phyloP scores from a whole-genome alignment of 2,113 vertebrate species.

The Ornithorhynchus anatinus region DNA sequence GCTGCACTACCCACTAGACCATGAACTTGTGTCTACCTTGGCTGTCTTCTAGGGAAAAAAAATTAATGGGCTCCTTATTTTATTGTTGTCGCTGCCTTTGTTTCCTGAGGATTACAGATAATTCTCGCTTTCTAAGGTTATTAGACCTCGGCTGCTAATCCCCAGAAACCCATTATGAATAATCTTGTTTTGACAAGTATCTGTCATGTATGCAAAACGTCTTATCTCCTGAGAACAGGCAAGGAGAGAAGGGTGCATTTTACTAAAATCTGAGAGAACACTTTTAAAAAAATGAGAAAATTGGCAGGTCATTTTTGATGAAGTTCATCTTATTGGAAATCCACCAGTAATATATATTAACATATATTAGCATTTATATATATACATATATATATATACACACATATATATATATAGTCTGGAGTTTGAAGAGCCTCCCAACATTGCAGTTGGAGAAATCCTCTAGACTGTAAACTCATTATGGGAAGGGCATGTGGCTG shows the following conservation, averaged over 20 bases:
- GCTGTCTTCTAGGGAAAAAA: background rate
- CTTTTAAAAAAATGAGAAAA: conserved; percentile 14
- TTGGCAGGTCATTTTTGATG: background rate
- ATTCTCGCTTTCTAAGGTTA: background rate
- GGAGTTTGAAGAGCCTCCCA: no score
- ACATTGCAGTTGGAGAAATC: no score
- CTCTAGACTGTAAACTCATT: no score
- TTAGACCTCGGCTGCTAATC: conserved; percentile 6
- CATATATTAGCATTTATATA: background rate
- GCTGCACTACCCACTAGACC: background rate
- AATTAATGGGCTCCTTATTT: background rate
- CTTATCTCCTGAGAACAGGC: background rate
- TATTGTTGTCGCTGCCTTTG: conserved; percentile 1
- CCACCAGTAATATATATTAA: background rate
- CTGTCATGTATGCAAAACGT: background rate
- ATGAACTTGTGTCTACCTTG: background rate
- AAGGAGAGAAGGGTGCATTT: background rate
- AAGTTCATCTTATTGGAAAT: conserved; percentile 11
- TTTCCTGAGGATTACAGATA: conserved; percentile 21
- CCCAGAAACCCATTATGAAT: conserved; percentile 14
- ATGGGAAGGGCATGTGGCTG: no score
- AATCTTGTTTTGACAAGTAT: background rate
- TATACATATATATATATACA: background rate
- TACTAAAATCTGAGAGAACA: no score
- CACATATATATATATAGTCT: background rate